A percentile compares a stretch with the other conserved stretches of the same genome.
phyloP scores from a whole-genome alignment of 2,888 invertebrate species.

The Heliconius erato region DNA sequence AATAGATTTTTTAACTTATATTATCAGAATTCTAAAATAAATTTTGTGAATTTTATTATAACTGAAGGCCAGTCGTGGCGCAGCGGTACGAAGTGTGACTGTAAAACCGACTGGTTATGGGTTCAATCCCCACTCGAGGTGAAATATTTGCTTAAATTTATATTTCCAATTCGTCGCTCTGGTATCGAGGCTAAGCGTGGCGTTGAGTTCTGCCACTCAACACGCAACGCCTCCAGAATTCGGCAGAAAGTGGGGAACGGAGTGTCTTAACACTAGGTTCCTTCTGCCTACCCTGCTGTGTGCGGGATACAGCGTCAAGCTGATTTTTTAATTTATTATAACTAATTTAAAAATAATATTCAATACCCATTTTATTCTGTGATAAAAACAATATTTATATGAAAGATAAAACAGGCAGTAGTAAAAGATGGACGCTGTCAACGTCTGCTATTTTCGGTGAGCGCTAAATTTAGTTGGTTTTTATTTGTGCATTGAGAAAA shows the following conservation, averaged over 20 bases:
- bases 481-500: constrained; percentile 80
- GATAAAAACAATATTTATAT: not conserved
- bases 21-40: not conserved
- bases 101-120: too few relatives aligned
- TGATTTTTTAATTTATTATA: not conserved
- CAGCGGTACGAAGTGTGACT: too few relatives aligned
- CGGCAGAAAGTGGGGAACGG: too few relatives aligned
- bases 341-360: not conserved
- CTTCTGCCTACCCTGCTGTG: too few relatives aligned
- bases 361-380: not conserved
- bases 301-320: too few relatives aligned
- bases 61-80: not conserved
- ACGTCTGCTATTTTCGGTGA: constrained; percentile 51
- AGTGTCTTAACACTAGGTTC: too few relatives aligned
- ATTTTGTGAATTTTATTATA: not conserved
- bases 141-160: too few relatives aligned
- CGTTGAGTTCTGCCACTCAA: too few relatives aligned
- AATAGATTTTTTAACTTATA: not conserved
- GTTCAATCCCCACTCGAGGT: too few relatives aligned
- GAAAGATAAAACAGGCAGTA: constrained; percentile 53
- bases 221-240: too few relatives aligned
- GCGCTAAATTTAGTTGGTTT: constrained; percentile 72
- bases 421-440: constrained; percentile 73
- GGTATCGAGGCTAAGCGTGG: too few relatives aligned
- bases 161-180: too few relatives aligned